Conservation (phyloP, 2,113 vertebrate species). For the Zootoca vivipara region DNA sequence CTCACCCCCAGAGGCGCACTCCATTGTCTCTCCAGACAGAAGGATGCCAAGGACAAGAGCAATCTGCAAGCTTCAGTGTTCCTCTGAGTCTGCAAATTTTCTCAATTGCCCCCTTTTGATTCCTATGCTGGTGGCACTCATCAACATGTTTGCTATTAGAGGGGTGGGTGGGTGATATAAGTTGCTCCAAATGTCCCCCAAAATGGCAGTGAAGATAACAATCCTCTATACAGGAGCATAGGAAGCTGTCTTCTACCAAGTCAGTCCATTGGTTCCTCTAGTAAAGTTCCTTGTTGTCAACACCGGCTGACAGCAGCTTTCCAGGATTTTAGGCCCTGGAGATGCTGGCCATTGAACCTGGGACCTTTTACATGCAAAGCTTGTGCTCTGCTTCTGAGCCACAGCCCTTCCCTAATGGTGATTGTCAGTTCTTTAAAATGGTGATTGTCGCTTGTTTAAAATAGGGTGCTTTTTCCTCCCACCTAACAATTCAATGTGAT, state of each 20-base stretch:
- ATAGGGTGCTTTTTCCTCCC: not conserved
- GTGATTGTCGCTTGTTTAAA: not conserved
- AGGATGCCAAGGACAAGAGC: too few relatives aligned
- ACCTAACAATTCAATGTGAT: not conserved
- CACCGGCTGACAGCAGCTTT: too few relatives aligned
- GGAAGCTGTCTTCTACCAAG: too few relatives aligned
- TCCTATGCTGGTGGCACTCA: not conserved
- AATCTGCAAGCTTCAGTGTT: not conserved
- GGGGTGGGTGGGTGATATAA: too few relatives aligned
- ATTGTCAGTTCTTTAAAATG: not conserved
- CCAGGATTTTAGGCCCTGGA: too few relatives aligned
- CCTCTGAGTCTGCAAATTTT: not conserved
- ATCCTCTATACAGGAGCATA: not conserved
- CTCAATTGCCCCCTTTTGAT: not conserved
- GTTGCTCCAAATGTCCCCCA: not conserved
- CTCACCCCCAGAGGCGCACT: too few relatives aligned
- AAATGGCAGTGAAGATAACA: not conserved
- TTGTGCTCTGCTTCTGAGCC: too few relatives aligned
- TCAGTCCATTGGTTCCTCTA: too few relatives aligned
- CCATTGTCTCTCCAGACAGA: too few relatives aligned
- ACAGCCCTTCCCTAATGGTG: not conserved
- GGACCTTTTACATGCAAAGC: too few relatives aligned
- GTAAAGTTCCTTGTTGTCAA: too few relatives aligned
- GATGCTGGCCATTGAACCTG: too few relatives aligned
- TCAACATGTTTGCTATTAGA: not conserved